Evolutionary conservation across 2,888 invertebrate species (phyloP).

Genomic region (Phania funesta): DNA sequence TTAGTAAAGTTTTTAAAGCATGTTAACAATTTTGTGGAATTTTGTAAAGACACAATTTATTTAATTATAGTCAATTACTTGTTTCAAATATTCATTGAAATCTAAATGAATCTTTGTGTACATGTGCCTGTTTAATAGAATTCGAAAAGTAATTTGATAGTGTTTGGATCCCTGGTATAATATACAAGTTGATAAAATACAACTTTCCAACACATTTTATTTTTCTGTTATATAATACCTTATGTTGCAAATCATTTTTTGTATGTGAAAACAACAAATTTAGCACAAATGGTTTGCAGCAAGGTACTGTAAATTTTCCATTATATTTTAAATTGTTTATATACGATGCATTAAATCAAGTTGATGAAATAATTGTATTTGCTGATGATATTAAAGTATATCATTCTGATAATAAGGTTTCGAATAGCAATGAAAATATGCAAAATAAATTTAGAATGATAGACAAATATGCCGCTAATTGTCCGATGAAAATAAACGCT

Average conservation of each 20-base stretch:
- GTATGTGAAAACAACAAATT: constrained; percentile 1
- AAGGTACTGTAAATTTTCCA: not conserved
- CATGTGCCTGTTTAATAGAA: constrained; percentile 21
- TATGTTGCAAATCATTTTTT: not conserved
- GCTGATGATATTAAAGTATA: constrained; percentile 43
- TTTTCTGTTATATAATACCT: not conserved
- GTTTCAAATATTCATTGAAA: constrained; percentile 23
- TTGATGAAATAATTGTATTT: constrained; percentile 23
- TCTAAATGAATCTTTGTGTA: constrained; percentile 16
- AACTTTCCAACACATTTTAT: not conserved
- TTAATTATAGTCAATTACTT: not conserved
- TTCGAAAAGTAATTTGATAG: constrained; percentile 32
- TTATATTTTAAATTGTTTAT: constrained; percentile 18
- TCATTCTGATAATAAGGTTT: constrained; percentile 1
- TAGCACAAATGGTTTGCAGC: not conserved
- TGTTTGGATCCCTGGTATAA: constrained; percentile 25
- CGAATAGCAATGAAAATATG: constrained; percentile 19
- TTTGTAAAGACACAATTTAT: not conserved
- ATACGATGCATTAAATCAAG: not conserved
- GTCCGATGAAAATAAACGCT: not conserved
- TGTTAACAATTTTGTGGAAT: not conserved
- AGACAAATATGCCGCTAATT: constrained; percentile 16
- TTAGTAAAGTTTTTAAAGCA: not conserved
- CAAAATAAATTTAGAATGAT: not conserved
- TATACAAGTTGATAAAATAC: constrained; percentile 25